phyloP scores from a whole-genome alignment of 2,113 vertebrate genomes.

The Pluvialis apricaria region DNA sequence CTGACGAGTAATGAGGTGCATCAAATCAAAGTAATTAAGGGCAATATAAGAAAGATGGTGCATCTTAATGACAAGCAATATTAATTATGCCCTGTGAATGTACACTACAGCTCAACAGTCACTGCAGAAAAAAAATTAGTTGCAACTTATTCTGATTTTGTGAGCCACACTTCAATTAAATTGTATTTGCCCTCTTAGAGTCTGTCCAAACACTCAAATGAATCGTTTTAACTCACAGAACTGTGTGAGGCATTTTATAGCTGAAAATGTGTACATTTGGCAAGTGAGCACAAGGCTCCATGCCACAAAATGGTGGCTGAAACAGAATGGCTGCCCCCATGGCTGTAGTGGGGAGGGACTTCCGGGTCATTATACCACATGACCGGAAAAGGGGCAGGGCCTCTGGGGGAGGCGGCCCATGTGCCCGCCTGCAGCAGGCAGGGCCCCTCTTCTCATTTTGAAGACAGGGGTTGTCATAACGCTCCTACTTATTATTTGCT shows the following conservation, averaged over 20 bases:
- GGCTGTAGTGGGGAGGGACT: fast-evolving
- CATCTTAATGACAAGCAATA: not conserved
- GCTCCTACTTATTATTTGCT: not conserved
- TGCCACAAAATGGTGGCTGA: not conserved
- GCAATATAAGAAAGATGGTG: not conserved
- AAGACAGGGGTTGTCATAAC: not conserved
- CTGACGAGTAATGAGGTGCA: not conserved
- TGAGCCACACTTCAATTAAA: not conserved
- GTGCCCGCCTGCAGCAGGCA: fast-evolving
- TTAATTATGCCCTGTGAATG: not conserved
- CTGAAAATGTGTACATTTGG: not conserved
- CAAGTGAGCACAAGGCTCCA: not conserved
- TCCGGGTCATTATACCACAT: fast-evolving
- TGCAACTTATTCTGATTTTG: not conserved
- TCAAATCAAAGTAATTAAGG: not conserved
- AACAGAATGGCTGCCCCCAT: not conserved
- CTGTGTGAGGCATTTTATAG: not conserved
- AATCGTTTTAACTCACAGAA: not conserved
- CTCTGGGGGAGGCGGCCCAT: not conserved
- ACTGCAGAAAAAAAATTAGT: not conserved
- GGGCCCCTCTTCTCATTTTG: no score
- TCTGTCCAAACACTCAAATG: not conserved
- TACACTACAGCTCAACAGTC: not conserved
- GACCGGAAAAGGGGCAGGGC: no score
- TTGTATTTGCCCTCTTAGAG: not conserved